A percentile compares a stretch with the other conserved stretches of the same genome.
These are phyloP conservation scores for Peromyscus californicus DNA, from an alignment of 2,113 vertebrate genomes.

Conservation along the genomic window DNA sequence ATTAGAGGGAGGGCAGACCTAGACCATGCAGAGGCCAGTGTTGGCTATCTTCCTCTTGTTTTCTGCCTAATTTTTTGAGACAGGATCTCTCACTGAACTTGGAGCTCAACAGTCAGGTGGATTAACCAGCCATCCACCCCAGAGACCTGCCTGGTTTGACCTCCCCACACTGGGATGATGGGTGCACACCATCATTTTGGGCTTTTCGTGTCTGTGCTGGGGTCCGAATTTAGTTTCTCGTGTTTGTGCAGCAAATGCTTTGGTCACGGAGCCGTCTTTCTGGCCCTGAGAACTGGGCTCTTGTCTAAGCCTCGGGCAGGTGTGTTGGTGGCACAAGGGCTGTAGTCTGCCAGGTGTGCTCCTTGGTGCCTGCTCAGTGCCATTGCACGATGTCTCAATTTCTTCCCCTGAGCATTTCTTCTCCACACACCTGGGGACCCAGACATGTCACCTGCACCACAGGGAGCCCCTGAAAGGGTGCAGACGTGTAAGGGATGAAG, in stretches of 20 bases:
- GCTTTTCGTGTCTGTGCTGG: not conserved
- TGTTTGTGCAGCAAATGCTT: not conserved
- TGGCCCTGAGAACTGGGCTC: not conserved
- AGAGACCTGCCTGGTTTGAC: not conserved
- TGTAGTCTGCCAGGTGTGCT: not conserved
- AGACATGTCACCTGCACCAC: no score
- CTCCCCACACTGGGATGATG: not conserved
- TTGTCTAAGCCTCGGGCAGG: not conserved
- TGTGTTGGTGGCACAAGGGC: fast-evolving
- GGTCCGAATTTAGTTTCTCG: not conserved
- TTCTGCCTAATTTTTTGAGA: not conserved
- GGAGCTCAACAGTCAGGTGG: not conserved
- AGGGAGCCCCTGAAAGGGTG: not conserved
- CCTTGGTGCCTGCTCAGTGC: not conserved
- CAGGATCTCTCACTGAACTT: not conserved
- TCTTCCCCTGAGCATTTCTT: not conserved
- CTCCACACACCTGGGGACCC: not conserved
- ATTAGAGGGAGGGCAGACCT: not conserved
- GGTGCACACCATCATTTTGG: not conserved
- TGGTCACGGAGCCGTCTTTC: not conserved
- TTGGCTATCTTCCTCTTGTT: no score
- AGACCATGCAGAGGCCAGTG: not conserved
- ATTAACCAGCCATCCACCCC: not conserved
- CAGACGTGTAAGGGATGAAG: not conserved
- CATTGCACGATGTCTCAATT: not conserved